Evolutionary conservation across 2,797 vertebrate genomes (phyloP).

Genomic region (Anableps anableps): DNA sequence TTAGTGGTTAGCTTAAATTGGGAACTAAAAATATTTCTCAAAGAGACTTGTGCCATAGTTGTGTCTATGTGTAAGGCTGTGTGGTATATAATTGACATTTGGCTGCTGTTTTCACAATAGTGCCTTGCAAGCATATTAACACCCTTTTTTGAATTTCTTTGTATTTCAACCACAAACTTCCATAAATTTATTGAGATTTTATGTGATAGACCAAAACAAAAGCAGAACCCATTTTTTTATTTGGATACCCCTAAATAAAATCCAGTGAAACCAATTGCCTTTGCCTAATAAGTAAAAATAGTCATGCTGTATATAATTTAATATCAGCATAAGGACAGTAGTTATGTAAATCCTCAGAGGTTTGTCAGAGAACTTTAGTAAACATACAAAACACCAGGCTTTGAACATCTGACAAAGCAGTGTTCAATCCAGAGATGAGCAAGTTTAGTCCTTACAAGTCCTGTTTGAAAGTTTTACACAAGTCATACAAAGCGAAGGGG

Average conservation of each 20-base stretch:
- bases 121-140: not conserved
- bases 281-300: not conserved
- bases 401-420: not conserved
- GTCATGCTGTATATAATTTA: not conserved
- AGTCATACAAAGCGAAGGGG: not conserved
- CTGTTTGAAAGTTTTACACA: not conserved
- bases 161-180: not conserved
- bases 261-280: not conserved
- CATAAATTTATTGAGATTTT: not conserved
- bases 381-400: not conserved
- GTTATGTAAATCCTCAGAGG: not conserved
- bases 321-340: not conserved
- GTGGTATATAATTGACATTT: not conserved
- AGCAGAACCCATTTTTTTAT: not conserved
- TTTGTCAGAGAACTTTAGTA: not conserved
- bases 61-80: not conserved
- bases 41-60: not conserved
- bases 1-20: not conserved
- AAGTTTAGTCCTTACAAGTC: not conserved
- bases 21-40: not conserved
- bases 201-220: not conserved
- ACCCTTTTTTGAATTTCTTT: not conserved
- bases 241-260: not conserved
- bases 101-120: not conserved
- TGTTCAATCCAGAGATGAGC: not conserved